A percentile compares a stretch with the other conserved stretches of the same genome.
These are phyloP conservation scores for Ictidomys tridecemlineatus DNA, from an alignment of 2,113 vertebrate species.

Conservation along the genomic window DNA sequence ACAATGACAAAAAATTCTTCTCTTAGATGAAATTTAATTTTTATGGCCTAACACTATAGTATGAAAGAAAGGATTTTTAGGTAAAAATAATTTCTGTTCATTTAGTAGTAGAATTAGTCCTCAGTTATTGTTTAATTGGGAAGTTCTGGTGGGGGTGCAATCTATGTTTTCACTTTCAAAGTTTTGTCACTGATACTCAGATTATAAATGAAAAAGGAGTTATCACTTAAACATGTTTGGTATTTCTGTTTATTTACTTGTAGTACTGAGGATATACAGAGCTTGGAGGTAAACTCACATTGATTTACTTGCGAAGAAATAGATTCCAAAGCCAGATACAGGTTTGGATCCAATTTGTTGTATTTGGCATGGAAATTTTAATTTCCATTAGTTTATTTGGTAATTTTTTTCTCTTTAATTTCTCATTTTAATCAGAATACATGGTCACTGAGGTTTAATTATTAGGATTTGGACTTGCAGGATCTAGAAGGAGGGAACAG, in stretches of 20 bases:
- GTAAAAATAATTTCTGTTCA: background rate
- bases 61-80: background rate
- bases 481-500: too few relatives aligned
- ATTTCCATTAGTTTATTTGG: too few relatives aligned
- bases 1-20: background rate
- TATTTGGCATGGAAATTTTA: too few relatives aligned
- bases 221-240: background rate
- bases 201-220: background rate
- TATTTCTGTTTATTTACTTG: slow-evolving; percentile 2
- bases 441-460: too few relatives aligned
- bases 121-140: background rate
- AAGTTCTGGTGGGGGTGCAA: background rate
- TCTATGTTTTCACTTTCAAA: background rate
- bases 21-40: background rate
- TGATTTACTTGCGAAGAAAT: background rate
- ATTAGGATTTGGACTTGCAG: too few relatives aligned
- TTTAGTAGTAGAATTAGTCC: background rate
- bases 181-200: background rate
- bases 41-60: background rate
- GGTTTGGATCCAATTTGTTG: background rate
- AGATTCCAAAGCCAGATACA: background rate
- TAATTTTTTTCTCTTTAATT: background rate
- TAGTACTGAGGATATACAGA: background rate
- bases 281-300: background rate
- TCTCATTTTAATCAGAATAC: too few relatives aligned